Evolutionary conservation across 2,797 vertebrate genomes (phyloP), one percentile per base, ranked within the genome.

Genomic region (Echeneis naucrates): DNA sequence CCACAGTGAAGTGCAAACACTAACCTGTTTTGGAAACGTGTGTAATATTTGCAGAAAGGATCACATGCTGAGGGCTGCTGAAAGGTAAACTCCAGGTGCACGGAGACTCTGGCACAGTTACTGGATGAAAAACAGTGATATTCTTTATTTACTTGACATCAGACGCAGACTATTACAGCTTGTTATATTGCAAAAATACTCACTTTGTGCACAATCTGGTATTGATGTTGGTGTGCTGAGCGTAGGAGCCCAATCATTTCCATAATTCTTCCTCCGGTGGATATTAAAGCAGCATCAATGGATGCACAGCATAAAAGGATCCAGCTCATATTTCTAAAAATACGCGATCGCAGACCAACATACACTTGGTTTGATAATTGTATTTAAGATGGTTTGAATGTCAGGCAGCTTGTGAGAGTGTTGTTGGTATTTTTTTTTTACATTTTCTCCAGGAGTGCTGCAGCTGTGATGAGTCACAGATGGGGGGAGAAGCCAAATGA

Each of bases 191-290:
- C 61, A 12, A 9, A 76, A 63, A 32, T 23, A 13, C 10, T 13
- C 11, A 33, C 27, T 80, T 42, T 27, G 30, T 51, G 67, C 61
- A 57, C 30, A 59, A 50, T 68, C 35, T 19, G 27, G 21, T 53
- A 17, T 73, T 62, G 44, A 37, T 74, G 48, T 38, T 47, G n/a
- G 35, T 63, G 23, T 75, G 33, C 68, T 48, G 21, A 65, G 80
- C 1, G 38, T 77, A 57, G 78, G 73, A 80, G 59, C 23, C 42
- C 23, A 44, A 50, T 60, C 32, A 78, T 82, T 78, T 84, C 65
- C 81, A 78, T 78, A 73, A 84, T 80, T 50, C 40, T 61, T 63
- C 62, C 74, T 60, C 62, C 42, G 48, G 26, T 51, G 10, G 51
- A 26, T 66, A 66, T 37, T 66, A 54, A 67, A 55, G 55, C 56